Base-by-base conservation (phyloP, 92 coral and sea anemone genomes). In the Phenganax marumi region DNA sequence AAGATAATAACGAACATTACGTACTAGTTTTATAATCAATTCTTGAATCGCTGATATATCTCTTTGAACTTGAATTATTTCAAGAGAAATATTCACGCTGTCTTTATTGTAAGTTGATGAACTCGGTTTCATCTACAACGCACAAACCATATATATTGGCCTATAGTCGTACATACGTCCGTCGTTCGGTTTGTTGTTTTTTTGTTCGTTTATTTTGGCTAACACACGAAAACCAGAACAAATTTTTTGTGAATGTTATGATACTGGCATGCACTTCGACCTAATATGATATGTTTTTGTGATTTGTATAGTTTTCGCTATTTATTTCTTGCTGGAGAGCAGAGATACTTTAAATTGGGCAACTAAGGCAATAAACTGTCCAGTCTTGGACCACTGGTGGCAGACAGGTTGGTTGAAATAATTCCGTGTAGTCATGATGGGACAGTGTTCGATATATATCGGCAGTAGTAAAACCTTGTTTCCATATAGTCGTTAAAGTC, bases 331-430 rank as follows among this genome's bases (percentile, higher is more conserved):
- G 98, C 98, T 81, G 98, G 98, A 10, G 98, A 95, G 71, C 98
- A 95, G 92, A 33, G 92, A 90, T 56, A 95, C 98, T 16, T 89
- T 95, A 93, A 79, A 78, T 56, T 95, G 98, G 98, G 90, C 93
- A 0, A 88, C 95, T 56, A 89, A 88, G 18, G 92, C 91, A 12
- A 85, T 92, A 80, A 92, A 97, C 50, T 97, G 97, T 4, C 98
- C 98, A 3, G 98, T 95, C 52, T 89, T 92, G 61, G 98, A 95
- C 50, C 91, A 95, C 76, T 95, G 98, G 98, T 95, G 98, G 98
- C 98, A 95, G 78, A 95, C 98, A 70, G 98, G 98, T 93, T 26
- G 49, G 53, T 68, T 0, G 10, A n/a, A 22, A 43, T 49, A 12
- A 7, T 61, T 56, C 12, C 18, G 8, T 8, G 14, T 8, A 52